phyloP scores from a whole-genome alignment of 2,797 vertebrate genomes.

The Syngnathus acus region DNA sequence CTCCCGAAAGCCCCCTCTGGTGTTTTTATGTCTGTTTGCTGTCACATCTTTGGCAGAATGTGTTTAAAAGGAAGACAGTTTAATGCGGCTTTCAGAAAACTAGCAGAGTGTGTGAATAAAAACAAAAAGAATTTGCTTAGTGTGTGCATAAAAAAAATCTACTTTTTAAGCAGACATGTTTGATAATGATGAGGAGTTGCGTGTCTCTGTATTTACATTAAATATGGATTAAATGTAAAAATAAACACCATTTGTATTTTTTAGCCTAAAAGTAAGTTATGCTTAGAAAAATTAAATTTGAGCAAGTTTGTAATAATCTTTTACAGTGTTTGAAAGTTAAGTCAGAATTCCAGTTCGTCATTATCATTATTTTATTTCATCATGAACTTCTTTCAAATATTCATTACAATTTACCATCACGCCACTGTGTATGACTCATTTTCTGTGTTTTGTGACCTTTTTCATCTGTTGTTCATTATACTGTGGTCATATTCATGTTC shows the following conservation, averaged over 20 bases:
- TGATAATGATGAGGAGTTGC: too few relatives aligned
- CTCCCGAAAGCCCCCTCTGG: background rate
- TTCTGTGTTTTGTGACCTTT: background rate
- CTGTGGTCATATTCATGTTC: slow-evolving; percentile 6
- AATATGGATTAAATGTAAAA: too few relatives aligned
- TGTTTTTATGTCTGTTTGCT: background rate
- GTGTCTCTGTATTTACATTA: too few relatives aligned
- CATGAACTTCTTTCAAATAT: background rate
- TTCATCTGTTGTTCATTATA: background rate
- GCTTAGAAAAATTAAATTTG: too few relatives aligned
- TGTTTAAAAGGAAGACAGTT: background rate
- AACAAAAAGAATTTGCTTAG: too few relatives aligned
- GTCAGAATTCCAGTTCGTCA: too few relatives aligned
- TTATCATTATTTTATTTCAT: background rate
- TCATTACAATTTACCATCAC: background rate
- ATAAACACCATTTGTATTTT: too few relatives aligned
- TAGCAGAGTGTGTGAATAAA: background rate
- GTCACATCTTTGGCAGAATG: background rate
- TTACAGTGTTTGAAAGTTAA: too few relatives aligned
- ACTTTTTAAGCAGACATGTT: too few relatives aligned
- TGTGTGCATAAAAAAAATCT: too few relatives aligned
- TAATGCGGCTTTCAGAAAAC: background rate
- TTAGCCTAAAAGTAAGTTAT: too few relatives aligned
- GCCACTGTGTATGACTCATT: background rate
- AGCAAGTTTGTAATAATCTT: too few relatives aligned